Evolutionary conservation across 1,140 invertebrate genomes (phyloP), one percentile per base, ranked within the genome.

Genomic region (Dermatophagoides farinae): DNA sequence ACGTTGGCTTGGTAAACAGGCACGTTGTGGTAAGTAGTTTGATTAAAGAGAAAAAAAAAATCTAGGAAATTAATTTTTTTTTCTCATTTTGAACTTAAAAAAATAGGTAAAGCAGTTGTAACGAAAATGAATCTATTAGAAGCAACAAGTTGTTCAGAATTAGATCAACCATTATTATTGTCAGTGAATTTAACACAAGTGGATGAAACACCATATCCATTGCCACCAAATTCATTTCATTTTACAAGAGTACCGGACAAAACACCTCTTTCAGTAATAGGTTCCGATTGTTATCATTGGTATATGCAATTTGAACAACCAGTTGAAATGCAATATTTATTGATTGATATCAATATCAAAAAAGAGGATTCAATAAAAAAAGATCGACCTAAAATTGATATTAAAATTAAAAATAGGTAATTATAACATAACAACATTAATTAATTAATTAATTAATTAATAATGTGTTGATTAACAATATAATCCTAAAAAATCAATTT

Each of bases 1-100:
- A 14, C 20, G 9, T 11, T 60, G 58, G 58, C 43, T 8, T 18
- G 58, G 58, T 49, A 12, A 18, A 37, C 43, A 11, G n/a, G 58
- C 58, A 16, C 22, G 58, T 10, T 60, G 58, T 50, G 58, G 58
- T 60, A 46, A 43, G 53, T 38, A 6, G 31, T 31, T 47, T 47
- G 18, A 47, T 14, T 44, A n/a, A n/a, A n/a, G n/a, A n/a, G n/a
- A 31, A 31, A 2, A 31, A 31, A 31, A 4, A 31, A 31, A 31
- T 31, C 31, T 4, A 31, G 31, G 31, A 31, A 31, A 31, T 31
- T 31, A 31, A 31, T 8, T 31, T 4, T 4, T 31, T 31, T 4
- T 31, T 31, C 31, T 31, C 31, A 31, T 4, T 31, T 31, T 4
- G 8, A 4, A 6, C 18, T 52, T 14, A 38, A 9, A 14, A 1